Percentiles rank a stretch among this genome's conserved stretches.
These are phyloP conservation scores for Prunella strophiata DNA, from an alignment of 2,797 vertebrate genomes.

Conservation along the genomic window DNA sequence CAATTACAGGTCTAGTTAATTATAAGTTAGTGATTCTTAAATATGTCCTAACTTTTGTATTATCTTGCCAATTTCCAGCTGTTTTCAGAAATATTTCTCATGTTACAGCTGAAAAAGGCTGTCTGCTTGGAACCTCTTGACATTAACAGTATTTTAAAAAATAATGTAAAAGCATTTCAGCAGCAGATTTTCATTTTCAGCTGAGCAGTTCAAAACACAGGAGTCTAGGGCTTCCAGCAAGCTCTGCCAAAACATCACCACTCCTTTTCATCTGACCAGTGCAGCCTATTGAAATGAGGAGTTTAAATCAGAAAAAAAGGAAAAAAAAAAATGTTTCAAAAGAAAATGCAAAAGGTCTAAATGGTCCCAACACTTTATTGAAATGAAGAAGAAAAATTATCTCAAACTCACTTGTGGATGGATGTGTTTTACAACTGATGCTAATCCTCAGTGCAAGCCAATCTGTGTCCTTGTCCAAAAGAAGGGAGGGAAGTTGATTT, in stretches of 20 bases:
- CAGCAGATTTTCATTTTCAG: conserved; percentile 7
- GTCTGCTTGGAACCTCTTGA: not conserved
- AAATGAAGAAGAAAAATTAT: not conserved
- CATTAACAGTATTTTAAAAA: not conserved
- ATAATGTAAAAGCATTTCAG: not conserved
- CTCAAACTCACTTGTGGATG: not conserved
- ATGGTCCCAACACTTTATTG: not conserved
- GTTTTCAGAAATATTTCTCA: not conserved
- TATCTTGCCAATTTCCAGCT: not conserved
- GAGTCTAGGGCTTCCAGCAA: not conserved
- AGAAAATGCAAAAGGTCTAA: not conserved
- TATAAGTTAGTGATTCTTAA: conserved; percentile 2
- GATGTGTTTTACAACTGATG: not conserved
- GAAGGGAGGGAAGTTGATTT: not conserved
- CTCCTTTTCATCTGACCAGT: not conserved
- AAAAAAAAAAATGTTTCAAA: not conserved
- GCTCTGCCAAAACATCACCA: not conserved
- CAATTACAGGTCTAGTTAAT: not conserved
- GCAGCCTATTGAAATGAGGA: not conserved
- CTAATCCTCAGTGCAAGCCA: not conserved
- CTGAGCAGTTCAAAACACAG: not conserved
- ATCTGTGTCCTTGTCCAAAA: not conserved
- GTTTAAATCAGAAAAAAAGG: not conserved
- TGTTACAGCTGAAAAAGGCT: not conserved
- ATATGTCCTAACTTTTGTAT: not conserved